These are phyloP conservation scores for Unio delphinus DNA, from an alignment of 2,888 invertebrate species.

Conservation along the genomic window DNA sequence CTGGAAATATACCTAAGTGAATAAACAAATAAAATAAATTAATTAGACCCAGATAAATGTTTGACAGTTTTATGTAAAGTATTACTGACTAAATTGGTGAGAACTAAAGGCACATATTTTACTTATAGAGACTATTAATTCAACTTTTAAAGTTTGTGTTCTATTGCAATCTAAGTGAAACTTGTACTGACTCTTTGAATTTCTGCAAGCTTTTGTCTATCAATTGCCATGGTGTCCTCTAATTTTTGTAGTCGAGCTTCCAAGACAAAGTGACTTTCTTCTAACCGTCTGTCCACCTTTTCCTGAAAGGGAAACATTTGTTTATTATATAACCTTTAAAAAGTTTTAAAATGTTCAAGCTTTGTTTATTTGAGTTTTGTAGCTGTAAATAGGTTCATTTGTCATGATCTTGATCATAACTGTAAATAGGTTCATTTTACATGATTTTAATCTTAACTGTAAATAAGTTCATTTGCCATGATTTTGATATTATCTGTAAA, in stretches of 20 bases:
- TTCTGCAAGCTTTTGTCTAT: slow-evolving; percentile 37
- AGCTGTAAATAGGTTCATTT: neutral
- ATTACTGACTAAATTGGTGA: too few relatives aligned
- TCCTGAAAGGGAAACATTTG: slow-evolving; percentile 36
- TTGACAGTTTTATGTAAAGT: too few relatives aligned
- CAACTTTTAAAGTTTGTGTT: too few relatives aligned
- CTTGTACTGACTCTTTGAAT: slow-evolving; percentile 46
- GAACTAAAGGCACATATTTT: too few relatives aligned
- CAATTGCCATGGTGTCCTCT: slow-evolving; percentile 45
- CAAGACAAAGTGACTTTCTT: slow-evolving; percentile 45
- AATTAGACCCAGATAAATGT: too few relatives aligned
- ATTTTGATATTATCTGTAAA: neutral
- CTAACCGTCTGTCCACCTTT: slow-evolving; percentile 52
- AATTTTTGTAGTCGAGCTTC: slow-evolving; percentile 48
- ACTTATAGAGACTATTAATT: too few relatives aligned
- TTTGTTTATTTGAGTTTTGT: neutral
- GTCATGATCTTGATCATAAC: neutral
- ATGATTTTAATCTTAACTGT: neutral
- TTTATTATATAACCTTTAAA: neutral
- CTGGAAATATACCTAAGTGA: too few relatives aligned
- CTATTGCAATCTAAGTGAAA: too few relatives aligned
- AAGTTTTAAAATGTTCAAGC: neutral
- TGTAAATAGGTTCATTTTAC: neutral
- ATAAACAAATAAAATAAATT: too few relatives aligned
- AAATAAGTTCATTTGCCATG: neutral